These are phyloP conservation scores for Danaus melanippus DNA, from an alignment of 1,140 invertebrate species.

Conservation along the genomic window DNA sequence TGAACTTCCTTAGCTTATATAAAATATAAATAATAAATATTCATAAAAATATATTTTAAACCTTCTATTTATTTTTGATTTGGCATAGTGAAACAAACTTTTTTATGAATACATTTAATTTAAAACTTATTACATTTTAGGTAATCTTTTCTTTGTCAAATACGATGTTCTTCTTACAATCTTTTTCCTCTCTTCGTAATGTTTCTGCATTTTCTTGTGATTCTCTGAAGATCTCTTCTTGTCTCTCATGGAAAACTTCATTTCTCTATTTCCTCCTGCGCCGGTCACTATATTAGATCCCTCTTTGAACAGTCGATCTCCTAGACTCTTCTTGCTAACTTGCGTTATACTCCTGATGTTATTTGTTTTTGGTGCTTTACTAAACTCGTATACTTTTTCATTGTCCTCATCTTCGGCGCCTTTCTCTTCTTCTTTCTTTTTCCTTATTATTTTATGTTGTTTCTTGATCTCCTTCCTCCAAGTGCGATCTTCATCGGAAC, in stretches of 20 bases:
- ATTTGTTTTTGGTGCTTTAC: slow-evolving; percentile 30
- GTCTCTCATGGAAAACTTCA: slow-evolving; percentile 79
- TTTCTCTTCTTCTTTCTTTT: slow-evolving; percentile 54
- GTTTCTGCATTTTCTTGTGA: slow-evolving; percentile 74
- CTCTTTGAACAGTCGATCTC: slow-evolving; percentile 78
- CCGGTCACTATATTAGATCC: slow-evolving; percentile 73
- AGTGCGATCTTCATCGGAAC: slow-evolving; percentile 84
- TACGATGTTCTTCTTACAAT: slow-evolving; percentile 78
- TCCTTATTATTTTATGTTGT: slow-evolving; percentile 72
- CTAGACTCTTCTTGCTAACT: slow-evolving; percentile 77
- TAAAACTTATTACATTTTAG: slow-evolving; percentile 30
- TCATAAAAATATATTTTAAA: too few species aligned
- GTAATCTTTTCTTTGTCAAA: slow-evolving; percentile 49
- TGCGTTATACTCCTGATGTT: slow-evolving; percentile 48
- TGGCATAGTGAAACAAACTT: too few species aligned
- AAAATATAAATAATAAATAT: too few species aligned
- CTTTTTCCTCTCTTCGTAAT: slow-evolving; percentile 81
- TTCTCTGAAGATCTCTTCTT: slow-evolving; percentile 68
- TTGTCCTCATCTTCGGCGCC: slow-evolving; percentile 28
- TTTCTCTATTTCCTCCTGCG: slow-evolving; percentile 80
- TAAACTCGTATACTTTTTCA: slow-evolving; percentile 37
- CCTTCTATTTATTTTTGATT: too few species aligned
- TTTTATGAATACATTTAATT: too few species aligned
- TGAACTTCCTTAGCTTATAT: too few species aligned
- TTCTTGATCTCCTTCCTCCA: slow-evolving; percentile 87